phyloP scores from a whole-genome alignment of 2,797 vertebrate species.

The Pipistrellus pipistrellus region DNA sequence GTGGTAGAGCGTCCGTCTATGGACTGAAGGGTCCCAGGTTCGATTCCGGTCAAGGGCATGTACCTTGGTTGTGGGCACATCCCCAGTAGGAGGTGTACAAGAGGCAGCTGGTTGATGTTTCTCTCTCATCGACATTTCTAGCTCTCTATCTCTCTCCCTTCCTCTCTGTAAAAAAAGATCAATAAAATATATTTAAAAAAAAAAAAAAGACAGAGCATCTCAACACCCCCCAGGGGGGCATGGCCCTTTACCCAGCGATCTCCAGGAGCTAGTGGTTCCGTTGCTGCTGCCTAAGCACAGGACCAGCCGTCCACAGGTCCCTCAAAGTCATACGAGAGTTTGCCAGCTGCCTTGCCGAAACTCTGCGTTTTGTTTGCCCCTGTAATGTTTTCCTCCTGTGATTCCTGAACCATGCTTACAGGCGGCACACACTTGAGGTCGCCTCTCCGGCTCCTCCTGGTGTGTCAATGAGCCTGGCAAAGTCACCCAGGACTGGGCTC shows the following conservation, averaged over 20 bases:
- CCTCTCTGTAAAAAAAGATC: too few relatives aligned
- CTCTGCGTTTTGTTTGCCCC: neutral
- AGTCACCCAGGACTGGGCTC: neutral
- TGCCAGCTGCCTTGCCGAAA: neutral
- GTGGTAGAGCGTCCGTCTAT: too few relatives aligned
- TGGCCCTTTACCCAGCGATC: neutral
- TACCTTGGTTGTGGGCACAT: too few relatives aligned
- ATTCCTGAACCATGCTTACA: neutral
- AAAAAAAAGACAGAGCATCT: conserved; percentile 11
- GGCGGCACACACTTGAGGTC: neutral
- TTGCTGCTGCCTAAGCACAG: neutral
- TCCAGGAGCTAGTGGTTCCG: neutral
- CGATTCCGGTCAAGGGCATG: too few relatives aligned
- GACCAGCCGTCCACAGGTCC: neutral
- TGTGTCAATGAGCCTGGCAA: neutral
- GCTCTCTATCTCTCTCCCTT: too few relatives aligned
- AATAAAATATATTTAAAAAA: too few relatives aligned
- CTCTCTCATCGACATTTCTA: too few relatives aligned
- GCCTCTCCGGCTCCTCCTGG: neutral
- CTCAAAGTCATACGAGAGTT: neutral
- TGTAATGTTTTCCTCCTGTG: too few relatives aligned
- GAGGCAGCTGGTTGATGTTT: too few relatives aligned
- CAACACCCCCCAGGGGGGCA: neutral
- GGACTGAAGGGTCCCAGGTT: too few relatives aligned
- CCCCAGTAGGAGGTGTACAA: too few relatives aligned